These are phyloP conservation scores for Neomonachus schauinslandi DNA, from an alignment of 2,113 vertebrate genomes.

Conservation along the genomic window DNA sequence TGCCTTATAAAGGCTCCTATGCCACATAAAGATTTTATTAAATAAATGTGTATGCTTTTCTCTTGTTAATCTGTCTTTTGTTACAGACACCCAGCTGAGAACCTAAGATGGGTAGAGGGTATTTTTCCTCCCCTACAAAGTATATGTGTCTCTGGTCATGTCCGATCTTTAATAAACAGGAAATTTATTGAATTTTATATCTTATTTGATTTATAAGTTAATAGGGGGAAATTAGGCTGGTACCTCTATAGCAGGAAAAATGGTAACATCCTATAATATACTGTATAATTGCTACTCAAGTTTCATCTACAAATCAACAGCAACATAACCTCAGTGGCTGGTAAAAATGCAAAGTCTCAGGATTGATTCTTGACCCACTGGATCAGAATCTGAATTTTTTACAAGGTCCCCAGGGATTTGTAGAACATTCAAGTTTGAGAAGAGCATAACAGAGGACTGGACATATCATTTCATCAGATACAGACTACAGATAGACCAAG, in stretches of 20 bases:
- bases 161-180: conserved; percentile 25
- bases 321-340: neutral
- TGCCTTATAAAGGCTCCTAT: neutral
- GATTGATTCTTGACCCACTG: neutral
- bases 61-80: conserved; percentile 5
- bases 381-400: conserved; percentile 23
- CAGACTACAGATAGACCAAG: neutral
- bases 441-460: neutral
- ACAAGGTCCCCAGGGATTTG: neutral
- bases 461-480: neutral
- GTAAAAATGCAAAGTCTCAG: conserved; percentile 21
- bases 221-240: neutral
- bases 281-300: neutral
- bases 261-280: neutral
- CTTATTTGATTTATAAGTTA: conserved; percentile 5
- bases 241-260: neutral
- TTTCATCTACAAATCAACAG: neutral
- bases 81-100: neutral
- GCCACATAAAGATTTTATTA: neutral
- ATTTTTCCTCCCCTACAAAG: neutral
- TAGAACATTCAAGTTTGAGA: neutral
- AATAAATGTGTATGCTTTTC: neutral
- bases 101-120: neutral
- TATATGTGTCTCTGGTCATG: neutral
- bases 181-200: conserved; percentile 6